Conservation (phyloP, 2,888 invertebrate species). For the Petrophora chlorosata region DNA sequence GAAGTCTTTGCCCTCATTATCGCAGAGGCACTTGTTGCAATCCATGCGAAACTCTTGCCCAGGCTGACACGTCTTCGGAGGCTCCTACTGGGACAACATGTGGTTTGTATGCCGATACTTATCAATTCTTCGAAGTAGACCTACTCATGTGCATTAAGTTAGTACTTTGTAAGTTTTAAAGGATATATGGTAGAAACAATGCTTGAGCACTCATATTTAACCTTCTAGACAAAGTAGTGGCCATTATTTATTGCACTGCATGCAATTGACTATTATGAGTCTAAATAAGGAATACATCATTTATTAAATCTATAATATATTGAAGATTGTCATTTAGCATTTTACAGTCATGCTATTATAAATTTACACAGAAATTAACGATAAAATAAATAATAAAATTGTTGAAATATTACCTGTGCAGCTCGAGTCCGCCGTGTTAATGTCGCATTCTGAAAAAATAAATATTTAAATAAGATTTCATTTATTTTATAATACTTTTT, state of each 20-base stretch:
- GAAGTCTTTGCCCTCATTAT: conserved; percentile 66
- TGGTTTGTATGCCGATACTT: conserved; percentile 41
- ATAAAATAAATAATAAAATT: neutral
- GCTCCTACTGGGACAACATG: conserved; percentile 57
- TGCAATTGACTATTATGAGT: no score
- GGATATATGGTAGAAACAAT: no score
- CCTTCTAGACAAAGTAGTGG: no score
- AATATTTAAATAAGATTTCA: neutral
- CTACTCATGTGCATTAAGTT: no score
- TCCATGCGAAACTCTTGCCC: conserved; percentile 73
- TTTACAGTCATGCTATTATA: no score
- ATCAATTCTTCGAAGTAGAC: neutral
- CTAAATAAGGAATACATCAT: no score
- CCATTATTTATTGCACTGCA: no score
- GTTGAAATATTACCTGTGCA: conserved; percentile 53
- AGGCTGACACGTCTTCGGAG: conserved; percentile 69
- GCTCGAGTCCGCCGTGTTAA: conserved; percentile 52
- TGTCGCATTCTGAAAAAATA: conserved; percentile 52
- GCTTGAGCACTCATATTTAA: no score
- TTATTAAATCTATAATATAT: no score
- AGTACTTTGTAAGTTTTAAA: no score
- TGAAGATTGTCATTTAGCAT: no score
- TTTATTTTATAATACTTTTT: neutral
- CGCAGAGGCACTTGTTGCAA: conserved; percentile 79
- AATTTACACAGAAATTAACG: neutral